Evolutionary conservation across 2,113 vertebrate species (phyloP), one percentile per base, ranked within the genome.

Genomic region (Neoarius graeffei): DNA sequence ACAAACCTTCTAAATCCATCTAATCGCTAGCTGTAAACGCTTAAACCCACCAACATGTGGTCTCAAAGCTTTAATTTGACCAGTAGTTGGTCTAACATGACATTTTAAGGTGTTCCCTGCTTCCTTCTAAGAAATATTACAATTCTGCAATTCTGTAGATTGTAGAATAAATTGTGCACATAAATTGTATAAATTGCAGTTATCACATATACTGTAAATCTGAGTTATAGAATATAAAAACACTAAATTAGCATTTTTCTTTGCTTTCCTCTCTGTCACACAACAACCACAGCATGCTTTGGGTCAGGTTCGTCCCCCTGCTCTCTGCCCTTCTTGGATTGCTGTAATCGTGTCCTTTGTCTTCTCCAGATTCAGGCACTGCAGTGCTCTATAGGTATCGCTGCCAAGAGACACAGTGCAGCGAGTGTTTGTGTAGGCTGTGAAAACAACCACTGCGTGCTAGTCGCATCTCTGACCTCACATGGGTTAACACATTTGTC

Each of bases 281-380:
- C 50, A 59, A 64, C 42, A 27, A 23, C 19, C 0, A 9, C 85
- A 23, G 52, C 42, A 30, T 62, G 59, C 9, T 10, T 60, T 14
- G n/a, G 54, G 59, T 69, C 59, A 57, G 42, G 25, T 56, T 3
- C 42, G 60, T 86, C 50, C 57, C 50, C 60, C 8, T 8, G 14
- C 54, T 74, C 66, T 87, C 35, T 52, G 57, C 67, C 13, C 27
- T 42, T 67, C 52, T 14, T 62, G 66, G 80, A 30, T 56, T 23
- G n/a, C 74, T 85, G 35, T 87, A 64, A 81, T 25, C 81, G 79
- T 54, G 60, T 83, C 42, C 69, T 87, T 83, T 87, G 86, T 87
- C 23, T 87, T 83, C 25, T 77, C 4, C 85, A 79, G 35, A n/a
- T 59, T 42, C 84, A 54, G 48, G 69, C 54, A 52, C 35, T n/a